Conservation (phyloP, 2,797 vertebrate species). For the Petrocephalus schoutedeni region DNA sequence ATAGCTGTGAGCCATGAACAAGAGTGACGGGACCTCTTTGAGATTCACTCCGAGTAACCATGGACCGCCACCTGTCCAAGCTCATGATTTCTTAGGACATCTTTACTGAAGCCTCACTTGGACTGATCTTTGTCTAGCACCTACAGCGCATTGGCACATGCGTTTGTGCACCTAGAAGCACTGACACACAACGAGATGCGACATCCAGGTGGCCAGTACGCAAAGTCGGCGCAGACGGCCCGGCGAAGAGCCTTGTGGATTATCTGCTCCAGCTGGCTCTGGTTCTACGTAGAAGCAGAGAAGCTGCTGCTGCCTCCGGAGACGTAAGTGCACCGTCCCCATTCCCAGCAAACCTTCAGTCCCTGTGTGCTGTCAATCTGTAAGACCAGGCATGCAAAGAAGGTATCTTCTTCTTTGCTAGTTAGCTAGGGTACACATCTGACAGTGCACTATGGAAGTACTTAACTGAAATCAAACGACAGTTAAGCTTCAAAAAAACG, state of each 20-base stretch:
- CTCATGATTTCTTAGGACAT: not conserved
- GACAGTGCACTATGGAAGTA: not conserved
- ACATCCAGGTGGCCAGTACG: not conserved
- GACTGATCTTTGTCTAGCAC: not conserved
- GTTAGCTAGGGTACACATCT: not conserved
- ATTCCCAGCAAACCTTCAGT: constrained; percentile 4
- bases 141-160: not conserved
- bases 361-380: not conserved
- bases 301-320: constrained; percentile 81
- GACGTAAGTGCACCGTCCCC: constrained; percentile 68
- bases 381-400: not conserved
- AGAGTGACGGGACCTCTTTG: not conserved
- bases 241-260: constrained; percentile 58
- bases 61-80: not conserved
- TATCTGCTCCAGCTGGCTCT: constrained; percentile 58
- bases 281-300: constrained; percentile 62
- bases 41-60: not conserved
- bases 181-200: constrained; percentile 27
- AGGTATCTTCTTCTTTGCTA: not conserved
- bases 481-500: not conserved
- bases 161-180: not conserved
- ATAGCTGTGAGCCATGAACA: not conserved
- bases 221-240: not conserved
- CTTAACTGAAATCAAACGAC: not conserved
- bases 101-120: not conserved